Percentiles rank a stretch among this genome's conserved stretches.
Conservation (phyloP, 1,140 invertebrate genomes). For the Nomia melanderi region DNA sequence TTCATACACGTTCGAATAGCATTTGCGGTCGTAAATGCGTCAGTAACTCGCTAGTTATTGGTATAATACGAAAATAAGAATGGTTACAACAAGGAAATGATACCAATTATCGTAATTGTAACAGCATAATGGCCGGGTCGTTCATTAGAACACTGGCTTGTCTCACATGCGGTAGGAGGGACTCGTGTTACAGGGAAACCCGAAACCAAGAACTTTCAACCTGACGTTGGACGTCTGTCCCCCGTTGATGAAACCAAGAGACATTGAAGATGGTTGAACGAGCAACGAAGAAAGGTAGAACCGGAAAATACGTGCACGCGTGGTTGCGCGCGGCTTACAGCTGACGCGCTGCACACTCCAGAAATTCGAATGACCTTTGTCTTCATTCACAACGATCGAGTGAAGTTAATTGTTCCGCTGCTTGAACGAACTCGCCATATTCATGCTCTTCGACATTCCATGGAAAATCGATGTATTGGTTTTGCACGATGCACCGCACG, state of each 20-base stretch:
- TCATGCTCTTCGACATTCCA: not conserved
- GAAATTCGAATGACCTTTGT: conserved; percentile 8
- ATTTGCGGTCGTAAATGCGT: too few species aligned
- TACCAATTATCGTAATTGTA: not conserved
- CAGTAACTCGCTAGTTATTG: too few species aligned
- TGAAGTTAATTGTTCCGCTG: not conserved
- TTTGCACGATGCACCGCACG: not conserved
- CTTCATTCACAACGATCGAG: conserved; percentile 6
- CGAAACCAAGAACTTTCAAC: conserved; percentile 36
- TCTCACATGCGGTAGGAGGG: not conserved
- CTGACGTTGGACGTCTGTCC: conserved; percentile 21
- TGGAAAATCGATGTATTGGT: not conserved
- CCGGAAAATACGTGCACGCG: conserved; percentile 21
- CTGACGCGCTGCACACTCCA: conserved; percentile 13
- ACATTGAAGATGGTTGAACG: not conserved
- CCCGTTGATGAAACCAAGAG: conserved; percentile 15
- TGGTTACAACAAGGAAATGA: too few species aligned
- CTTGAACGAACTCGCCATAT: not conserved
- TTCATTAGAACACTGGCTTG: not conserved
- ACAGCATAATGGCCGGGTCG: not conserved
- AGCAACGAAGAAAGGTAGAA: conserved; percentile 30
- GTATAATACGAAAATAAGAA: too few species aligned
- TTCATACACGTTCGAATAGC: too few species aligned
- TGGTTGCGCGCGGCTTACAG: conserved; percentile 36
- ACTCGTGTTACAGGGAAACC: conserved; percentile 44